Evolutionary conservation across 2,888 invertebrate genomes (phyloP), one percentile per base, ranked within the genome.

Genomic region (Latheticus oryzae): DNA sequence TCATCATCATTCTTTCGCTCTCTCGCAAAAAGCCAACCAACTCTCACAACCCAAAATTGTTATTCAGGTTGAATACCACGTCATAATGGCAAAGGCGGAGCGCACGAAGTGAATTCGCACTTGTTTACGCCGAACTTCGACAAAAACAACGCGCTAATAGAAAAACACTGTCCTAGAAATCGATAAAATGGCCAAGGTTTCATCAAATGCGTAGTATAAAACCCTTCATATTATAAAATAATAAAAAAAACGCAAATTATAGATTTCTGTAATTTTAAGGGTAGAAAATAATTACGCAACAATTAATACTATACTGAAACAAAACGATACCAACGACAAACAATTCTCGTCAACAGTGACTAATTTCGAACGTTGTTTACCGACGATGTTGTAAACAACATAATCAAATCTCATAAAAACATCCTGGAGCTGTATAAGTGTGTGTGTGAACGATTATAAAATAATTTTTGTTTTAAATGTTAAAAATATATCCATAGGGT

Each of bases 301-400:
- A 45, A 43, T 54, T 54, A 45, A 45, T 28, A n/a, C n/a, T n/a
- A n/a, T n/a, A 24, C 19, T 9, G 51, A 45, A 45, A 43, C 45
- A 54, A 33, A 54, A 35, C 35, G 45, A 54, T 53, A 53, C n/a
- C 15, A 35, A 21, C 53, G 26, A 48, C 55, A 55, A 55, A 55
- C 47, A 55, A 48, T 47, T 21, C 45, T 40, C 47, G 47, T 43
- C 52, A 45, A 30, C 45, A 58, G 58, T 52, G 58, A 58, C 58
- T 58, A 58, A 58, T 58, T 58, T 58, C 52, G 58, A 45, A 52
- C 58, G 58, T 52, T 58, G 58, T 58, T 58, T 58, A 58, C 58
- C 30, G 52, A 45, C 33, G 17, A 38, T 24, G 58, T 58, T 52
- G 58, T 58, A 58, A 58, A 58, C 58, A 58, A 58, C 58, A 52